A percentile compares a stretch with the other conserved stretches of the same genome.
phyloP scores from a whole-genome alignment of 2,113 vertebrate genomes.

The Hippopotamus amphibius region DNA sequence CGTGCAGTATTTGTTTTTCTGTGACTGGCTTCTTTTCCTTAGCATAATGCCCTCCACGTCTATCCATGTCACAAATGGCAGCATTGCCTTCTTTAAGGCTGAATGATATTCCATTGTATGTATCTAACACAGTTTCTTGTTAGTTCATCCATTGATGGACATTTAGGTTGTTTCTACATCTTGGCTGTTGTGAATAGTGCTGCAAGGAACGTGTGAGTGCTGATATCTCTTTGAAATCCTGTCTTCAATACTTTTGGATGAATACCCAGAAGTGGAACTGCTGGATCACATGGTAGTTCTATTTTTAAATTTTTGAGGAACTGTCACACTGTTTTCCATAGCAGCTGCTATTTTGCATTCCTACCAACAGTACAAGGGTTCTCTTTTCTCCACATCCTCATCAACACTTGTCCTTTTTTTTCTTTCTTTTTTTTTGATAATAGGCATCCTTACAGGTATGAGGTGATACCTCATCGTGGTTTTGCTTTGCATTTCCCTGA shows the following conservation, averaged over 20 bases:
- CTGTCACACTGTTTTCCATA: neutral
- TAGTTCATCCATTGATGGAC: neutral
- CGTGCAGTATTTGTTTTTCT: neutral
- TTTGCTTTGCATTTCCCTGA: neutral
- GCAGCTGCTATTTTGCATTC: neutral
- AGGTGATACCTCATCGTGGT: neutral
- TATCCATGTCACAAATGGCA: neutral
- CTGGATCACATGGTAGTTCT: neutral
- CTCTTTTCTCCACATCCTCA: neutral
- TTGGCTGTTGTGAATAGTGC: neutral
- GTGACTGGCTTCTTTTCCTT: neutral
- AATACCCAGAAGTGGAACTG: neutral
- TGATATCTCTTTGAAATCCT: neutral
- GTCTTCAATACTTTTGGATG: neutral
- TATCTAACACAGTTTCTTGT: neutral
- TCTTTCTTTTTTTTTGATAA: neutral
- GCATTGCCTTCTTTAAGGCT: neutral
- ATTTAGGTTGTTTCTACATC: neutral
- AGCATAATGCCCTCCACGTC: neutral
- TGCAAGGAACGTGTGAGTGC: neutral
- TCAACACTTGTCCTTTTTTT: neutral
- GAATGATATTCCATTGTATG: neutral
- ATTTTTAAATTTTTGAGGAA: neutral
- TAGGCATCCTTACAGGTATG: neutral
- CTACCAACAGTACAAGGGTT: neutral